Evolutionary conservation across 2,113 vertebrate species (phyloP).

Genomic region (Hassar affinis): DNA sequence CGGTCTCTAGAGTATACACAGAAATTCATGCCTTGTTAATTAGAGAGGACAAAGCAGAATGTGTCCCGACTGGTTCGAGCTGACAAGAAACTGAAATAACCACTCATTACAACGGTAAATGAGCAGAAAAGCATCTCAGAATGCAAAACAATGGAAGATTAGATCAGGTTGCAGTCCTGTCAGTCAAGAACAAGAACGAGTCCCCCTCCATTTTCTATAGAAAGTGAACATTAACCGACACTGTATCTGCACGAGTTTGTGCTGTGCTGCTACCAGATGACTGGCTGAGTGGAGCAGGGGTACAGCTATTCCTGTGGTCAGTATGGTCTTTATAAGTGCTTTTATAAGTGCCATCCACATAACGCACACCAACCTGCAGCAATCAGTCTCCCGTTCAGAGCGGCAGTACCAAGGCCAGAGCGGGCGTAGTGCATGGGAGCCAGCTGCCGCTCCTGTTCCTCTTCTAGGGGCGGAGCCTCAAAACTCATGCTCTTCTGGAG

Average conservation of each 20-base stretch:
- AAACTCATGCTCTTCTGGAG: slow-evolving; percentile 94
- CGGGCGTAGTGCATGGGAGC: slow-evolving; percentile 95
- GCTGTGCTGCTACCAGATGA: neutral
- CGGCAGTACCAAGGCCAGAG: slow-evolving; percentile 89
- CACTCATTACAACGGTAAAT: neutral
- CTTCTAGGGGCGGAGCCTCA: slow-evolving; percentile 81
- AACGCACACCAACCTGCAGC: slow-evolving; percentile 87
- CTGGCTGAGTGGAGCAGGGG: neutral
- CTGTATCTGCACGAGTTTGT: neutral
- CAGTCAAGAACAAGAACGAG: neutral
- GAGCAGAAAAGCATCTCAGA: neutral
- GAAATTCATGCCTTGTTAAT: neutral
- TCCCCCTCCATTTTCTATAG: neutral
- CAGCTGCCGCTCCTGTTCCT: slow-evolving; percentile 83
- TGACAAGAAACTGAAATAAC: neutral
- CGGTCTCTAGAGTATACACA: neutral
- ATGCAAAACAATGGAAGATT: neutral
- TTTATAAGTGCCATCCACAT: neutral
- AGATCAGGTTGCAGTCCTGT: neutral
- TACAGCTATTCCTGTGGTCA: neutral
- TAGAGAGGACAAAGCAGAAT: neutral
- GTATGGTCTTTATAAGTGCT: neutral
- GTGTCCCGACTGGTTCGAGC: neutral
- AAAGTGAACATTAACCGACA: neutral
- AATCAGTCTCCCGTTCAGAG: slow-evolving; percentile 82